Percentiles rank a stretch among this genome's conserved stretches.
These are phyloP conservation scores for Xenus cinereus DNA, from an alignment of 2,113 vertebrate species.

Conservation along the genomic window DNA sequence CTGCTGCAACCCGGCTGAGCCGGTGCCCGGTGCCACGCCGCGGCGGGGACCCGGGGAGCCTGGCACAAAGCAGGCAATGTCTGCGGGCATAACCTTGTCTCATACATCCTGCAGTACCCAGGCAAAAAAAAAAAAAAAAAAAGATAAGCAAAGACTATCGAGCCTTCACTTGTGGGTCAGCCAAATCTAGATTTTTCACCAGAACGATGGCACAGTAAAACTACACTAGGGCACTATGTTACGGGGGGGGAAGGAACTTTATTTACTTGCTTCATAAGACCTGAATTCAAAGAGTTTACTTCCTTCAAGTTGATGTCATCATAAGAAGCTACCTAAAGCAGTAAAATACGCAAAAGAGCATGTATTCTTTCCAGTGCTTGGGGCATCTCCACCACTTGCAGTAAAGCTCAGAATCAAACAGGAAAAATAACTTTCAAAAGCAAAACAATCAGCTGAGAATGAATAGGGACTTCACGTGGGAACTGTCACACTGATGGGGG, in stretches of 20 bases:
- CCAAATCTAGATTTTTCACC: background rate
- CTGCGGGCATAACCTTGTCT: background rate
- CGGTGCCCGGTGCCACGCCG: background rate
- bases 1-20: background rate
- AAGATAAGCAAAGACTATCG: background rate
- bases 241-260: rapidly evolving
- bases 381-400: background rate
- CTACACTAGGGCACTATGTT: background rate
- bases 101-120: background rate
- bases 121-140: background rate
- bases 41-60: background rate
- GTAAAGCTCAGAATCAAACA: background rate
- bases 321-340: background rate
- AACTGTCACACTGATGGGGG: background rate
- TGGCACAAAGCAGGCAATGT: background rate
- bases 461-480: background rate
- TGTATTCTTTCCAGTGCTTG: background rate
- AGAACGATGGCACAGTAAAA: background rate
- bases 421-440: background rate
- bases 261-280: background rate
- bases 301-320: background rate
- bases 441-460: background rate
- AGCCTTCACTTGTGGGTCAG: background rate
- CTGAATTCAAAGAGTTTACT: background rate
- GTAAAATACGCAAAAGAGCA: background rate